Conservation (phyloP, 2,113 vertebrate genomes). For the Xyliphius kryptos region DNA sequence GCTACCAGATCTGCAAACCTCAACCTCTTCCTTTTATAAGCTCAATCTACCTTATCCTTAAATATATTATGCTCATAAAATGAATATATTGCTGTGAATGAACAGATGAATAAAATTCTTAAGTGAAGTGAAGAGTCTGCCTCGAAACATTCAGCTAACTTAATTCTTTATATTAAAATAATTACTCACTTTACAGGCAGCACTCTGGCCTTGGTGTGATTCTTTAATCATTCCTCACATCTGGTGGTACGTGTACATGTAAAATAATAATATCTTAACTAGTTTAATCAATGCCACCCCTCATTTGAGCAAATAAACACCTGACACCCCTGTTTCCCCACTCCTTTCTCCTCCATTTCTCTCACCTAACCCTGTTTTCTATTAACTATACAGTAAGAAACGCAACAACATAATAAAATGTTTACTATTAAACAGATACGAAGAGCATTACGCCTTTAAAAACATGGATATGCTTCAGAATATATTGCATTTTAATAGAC, state of each 20-base stretch:
- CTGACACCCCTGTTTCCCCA: neutral
- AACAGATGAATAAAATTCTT: neutral
- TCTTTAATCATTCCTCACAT: conserved; percentile 4
- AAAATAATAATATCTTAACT: conserved; percentile 5
- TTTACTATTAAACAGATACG: neutral
- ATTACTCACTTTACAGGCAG: neutral
- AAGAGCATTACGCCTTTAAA: neutral
- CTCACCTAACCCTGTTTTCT: neutral
- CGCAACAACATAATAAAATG: neutral
- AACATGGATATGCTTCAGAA: neutral
- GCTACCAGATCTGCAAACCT: too few relatives aligned
- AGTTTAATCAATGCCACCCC: neutral
- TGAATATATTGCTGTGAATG: neutral
- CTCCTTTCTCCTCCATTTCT: neutral
- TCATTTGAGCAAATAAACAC: neutral
- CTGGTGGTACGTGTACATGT: neutral
- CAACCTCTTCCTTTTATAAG: too few relatives aligned
- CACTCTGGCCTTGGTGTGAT: conserved; percentile 9
- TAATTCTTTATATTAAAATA: conserved; percentile 12
- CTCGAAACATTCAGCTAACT: conserved; percentile 5
- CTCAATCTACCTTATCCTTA: too few relatives aligned
- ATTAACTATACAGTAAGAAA: neutral
- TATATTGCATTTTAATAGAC: too few relatives aligned
- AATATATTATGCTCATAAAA: neutral
- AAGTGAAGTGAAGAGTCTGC: neutral